Evolutionary conservation across 2,113 vertebrate genomes (phyloP).

Genomic region (Lasiurus borealis): DNA sequence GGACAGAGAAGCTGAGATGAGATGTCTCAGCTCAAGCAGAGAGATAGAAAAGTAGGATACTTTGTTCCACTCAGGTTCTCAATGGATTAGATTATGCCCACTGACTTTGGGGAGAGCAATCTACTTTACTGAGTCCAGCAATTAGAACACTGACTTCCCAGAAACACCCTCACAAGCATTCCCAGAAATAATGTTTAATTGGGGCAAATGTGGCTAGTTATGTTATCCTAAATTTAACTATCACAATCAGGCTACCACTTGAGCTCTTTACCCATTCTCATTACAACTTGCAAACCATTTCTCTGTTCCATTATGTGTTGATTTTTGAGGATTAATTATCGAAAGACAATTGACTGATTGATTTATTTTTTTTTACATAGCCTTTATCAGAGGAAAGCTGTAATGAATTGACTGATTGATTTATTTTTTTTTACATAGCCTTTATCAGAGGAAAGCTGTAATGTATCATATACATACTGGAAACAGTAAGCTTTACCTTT

Average conservation of each 20-base stretch:
- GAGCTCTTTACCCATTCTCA: background rate
- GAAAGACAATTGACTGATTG: background rate
- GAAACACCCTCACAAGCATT: background rate
- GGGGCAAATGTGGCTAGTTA: background rate
- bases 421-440: background rate
- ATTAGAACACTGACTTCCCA: background rate
- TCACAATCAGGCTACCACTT: background rate
- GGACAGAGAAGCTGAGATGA: background rate
- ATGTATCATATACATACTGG: background rate
- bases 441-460: slow-evolving; percentile 33
- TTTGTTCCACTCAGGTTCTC: background rate
- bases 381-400: slow-evolving; percentile 14
- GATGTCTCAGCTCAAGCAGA: background rate
- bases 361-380: background rate
- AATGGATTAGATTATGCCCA: background rate
- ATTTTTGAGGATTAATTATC: slow-evolving; percentile 65
- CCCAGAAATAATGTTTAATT: background rate
- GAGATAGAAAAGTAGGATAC: background rate
- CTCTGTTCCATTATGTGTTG: slow-evolving; percentile 9
- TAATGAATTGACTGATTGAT: no score
- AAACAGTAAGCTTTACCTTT: slow-evolving; percentile 42
- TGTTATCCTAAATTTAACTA: background rate
- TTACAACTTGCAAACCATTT: background rate
- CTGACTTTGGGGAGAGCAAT: background rate
- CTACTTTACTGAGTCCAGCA: background rate